A percentile compares a stretch with the other conserved stretches of the same genome.
Conservation (phyloP, 2,113 vertebrate species). For the Rhombomys opimus region DNA sequence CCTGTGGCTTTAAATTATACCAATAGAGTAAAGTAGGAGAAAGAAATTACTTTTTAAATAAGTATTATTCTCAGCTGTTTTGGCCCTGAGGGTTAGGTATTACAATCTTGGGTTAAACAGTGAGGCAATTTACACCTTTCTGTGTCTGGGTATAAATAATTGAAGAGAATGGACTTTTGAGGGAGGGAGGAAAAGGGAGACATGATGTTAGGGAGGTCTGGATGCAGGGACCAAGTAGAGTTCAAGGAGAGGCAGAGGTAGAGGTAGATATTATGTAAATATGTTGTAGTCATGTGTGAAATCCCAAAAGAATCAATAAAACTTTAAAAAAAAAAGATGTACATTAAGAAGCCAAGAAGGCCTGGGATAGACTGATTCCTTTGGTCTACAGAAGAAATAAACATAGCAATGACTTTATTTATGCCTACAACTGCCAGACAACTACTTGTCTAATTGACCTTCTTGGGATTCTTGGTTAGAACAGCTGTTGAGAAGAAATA, state of each 20-base stretch:
- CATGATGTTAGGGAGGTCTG: background rate
- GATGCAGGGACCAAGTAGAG: background rate
- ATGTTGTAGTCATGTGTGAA: background rate
- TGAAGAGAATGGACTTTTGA: too few relatives aligned
- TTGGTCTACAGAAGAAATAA: background rate
- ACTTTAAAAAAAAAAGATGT: too few relatives aligned
- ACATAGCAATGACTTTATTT: background rate
- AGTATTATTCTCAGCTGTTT: background rate
- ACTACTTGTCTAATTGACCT: background rate
- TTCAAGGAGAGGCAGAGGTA: background rate
- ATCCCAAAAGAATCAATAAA: background rate
- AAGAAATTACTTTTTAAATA: background rate
- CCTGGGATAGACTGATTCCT: background rate
- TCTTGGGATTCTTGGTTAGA: background rate
- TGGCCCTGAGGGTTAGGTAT: background rate
- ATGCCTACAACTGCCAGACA: background rate
- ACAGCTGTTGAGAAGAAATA: background rate
- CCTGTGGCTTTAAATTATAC: conserved; percentile 12
- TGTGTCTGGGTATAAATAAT: background rate
- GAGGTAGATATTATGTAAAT: background rate
- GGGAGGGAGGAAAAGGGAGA: background rate
- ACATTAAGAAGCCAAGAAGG: background rate
- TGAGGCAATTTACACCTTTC: background rate
- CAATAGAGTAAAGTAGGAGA: background rate
- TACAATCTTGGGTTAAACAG: too few relatives aligned